Conservation (phyloP, 1,140 invertebrate species). For the Thaumetopoea pityocampa region DNA sequence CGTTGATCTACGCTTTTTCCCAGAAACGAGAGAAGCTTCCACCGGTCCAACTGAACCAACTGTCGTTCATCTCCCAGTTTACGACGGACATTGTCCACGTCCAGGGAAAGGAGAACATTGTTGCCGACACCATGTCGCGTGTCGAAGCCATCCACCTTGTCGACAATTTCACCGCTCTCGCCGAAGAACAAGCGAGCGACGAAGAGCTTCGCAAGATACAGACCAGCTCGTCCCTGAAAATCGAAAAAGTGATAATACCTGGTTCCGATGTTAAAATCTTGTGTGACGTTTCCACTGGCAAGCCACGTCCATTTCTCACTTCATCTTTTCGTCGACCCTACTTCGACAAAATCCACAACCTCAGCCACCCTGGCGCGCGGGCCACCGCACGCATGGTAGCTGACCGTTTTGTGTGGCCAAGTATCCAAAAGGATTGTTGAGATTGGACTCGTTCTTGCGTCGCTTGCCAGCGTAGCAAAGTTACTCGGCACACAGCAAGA, state of each 20-base stretch:
- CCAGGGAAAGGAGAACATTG: neutral
- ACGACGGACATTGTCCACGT: constrained; percentile 1
- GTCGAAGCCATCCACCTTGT: neutral
- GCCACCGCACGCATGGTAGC: constrained; percentile 45
- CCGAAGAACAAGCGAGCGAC: neutral
- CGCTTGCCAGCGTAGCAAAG: constrained; percentile 7
- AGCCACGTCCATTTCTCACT: constrained; percentile 29
- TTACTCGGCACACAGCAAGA: constrained; percentile 3
- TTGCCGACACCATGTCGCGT: constrained; percentile 1
- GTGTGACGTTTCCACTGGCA: neutral
- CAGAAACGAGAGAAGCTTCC: neutral
- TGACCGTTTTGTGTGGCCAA: constrained; percentile 62
- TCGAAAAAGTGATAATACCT: neutral
- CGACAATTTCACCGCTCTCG: too few species aligned
- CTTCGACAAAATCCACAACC: constrained; percentile 41
- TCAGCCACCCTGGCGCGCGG: constrained; percentile 41
- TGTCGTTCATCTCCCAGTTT: neutral
- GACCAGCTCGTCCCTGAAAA: neutral
- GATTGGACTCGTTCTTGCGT: constrained; percentile 26
- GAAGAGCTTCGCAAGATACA: neutral
- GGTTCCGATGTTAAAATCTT: neutral
- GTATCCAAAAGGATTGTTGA: constrained; percentile 37
- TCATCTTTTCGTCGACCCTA: constrained; percentile 23
- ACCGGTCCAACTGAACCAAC: neutral
- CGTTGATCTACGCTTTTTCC: neutral